A percentile compares a stretch with the other conserved stretches of the same genome.
Evolutionary conservation across 2,797 vertebrate genomes (phyloP).

Genomic region (Sciurus carolinensis): DNA sequence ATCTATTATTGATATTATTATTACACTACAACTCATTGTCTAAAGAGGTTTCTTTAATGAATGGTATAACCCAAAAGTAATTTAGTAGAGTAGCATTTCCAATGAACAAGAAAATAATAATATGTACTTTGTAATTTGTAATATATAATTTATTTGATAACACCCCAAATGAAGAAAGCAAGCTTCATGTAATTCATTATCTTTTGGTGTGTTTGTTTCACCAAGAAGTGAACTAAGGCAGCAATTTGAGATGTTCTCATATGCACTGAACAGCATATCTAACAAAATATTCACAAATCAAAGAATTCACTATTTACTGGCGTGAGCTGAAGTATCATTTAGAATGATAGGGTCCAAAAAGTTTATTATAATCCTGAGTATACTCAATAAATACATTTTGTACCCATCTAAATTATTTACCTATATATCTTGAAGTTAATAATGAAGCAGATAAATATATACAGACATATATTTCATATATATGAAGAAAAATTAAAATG

Average conservation of each 20-base stretch:
- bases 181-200: constrained; percentile 44
- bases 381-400: background rate
- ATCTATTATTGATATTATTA: background rate
- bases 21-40: background rate
- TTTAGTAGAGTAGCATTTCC: background rate
- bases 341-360: background rate
- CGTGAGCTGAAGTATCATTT: background rate
- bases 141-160: constrained; percentile 16
- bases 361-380: background rate
- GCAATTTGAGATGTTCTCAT: background rate
- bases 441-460: background rate
- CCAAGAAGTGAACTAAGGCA: constrained; percentile 25
- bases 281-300: constrained; percentile 36
- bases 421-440: background rate
- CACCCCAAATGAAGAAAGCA: background rate
- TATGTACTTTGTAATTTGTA: background rate
- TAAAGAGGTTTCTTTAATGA: constrained; percentile 23
- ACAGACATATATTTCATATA: background rate
- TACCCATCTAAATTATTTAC: constrained; percentile 19
- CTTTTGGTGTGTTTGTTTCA: constrained; percentile 1
- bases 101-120: background rate
- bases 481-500: constrained; percentile 23
- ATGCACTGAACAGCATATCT: background rate
- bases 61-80: background rate
- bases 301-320: background rate